A percentile compares a stretch with the other conserved stretches of the same genome.
These are phyloP conservation scores for Cossypha heuglini DNA, from an alignment of 2,797 vertebrate species.

Conservation along the genomic window DNA sequence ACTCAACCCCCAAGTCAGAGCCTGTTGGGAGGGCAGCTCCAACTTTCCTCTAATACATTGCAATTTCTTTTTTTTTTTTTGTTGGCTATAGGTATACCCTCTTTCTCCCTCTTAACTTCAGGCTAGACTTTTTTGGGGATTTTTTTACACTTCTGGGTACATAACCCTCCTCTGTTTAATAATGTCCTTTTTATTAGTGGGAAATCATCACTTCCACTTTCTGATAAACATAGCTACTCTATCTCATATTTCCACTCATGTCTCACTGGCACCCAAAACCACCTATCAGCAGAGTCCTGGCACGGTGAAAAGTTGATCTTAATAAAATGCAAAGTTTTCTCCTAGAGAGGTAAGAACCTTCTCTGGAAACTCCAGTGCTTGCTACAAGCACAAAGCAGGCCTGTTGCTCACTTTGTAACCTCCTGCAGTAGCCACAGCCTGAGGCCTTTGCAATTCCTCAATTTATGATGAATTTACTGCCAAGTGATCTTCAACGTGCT, in stretches of 20 bases:
- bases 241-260: background rate
- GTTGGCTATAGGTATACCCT: background rate
- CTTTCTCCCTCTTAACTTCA: background rate
- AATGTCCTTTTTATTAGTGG: background rate
- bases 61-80: background rate
- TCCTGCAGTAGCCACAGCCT: background rate
- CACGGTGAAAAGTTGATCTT: background rate
- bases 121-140: no score
- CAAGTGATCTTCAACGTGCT: background rate
- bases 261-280: background rate
- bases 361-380: background rate
- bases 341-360: background rate
- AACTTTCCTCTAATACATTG: background rate
- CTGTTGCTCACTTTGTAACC: background rate
- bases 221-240: background rate
- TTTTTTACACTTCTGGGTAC: background rate
- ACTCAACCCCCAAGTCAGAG: background rate
- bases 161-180: background rate
- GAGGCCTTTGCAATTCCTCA: background rate
- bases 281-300: background rate
- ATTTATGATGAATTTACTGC: background rate
- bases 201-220: background rate
- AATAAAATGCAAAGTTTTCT: background rate
- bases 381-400: background rate
- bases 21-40: background rate